Evolutionary conservation across 1,140 invertebrate genomes (phyloP), one percentile per base, ranked within the genome.

Genomic region (Drosophila simulans): DNA sequence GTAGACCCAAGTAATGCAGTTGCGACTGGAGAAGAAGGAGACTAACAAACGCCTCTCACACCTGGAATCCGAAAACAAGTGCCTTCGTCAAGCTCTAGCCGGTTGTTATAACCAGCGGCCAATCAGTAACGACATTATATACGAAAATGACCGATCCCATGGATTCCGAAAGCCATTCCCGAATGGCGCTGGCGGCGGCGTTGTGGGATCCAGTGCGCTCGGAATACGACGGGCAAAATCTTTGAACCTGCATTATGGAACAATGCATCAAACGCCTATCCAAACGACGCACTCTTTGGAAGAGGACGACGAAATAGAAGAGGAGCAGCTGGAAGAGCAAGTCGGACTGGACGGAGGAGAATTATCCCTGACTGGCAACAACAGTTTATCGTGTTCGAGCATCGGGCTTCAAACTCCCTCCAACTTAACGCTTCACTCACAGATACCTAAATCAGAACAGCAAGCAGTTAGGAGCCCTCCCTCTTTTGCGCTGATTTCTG

Each of bases 41-140:
- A 77, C 80, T 0, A 91, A 92, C 40, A 91, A 91, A 43, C 88
- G 91, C 0, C 54, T 92, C 15, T 70, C 69, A 7, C 89, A 92
- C 51, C 57, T 92, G 5, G 91, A 92, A 66, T 83, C 91, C 5
- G 91, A 92, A 64, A 91, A 92, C 42, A 91, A 91, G 51, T 91
- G 85, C 60, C 65, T 92, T 52, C 88, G 90, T 0, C 83, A 92
- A 73, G 79, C 90, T 1, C 22, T 92, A 42, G 86, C 85, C 45
- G 70, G 73, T 5, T 59, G 91, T 13, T 90, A 72, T 37, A 92
- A 86, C 57, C 90, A 91, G 53, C 77, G 89, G 1, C 91, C 80
- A 52, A 13, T 62, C n/a, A 65, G 57, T 40, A 78, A 83, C 25
- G 89, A 92, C 15, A 89, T 91, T n/a, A 92, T 91, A 42, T 91